These are phyloP conservation scores for Lithophane socia DNA, from an alignment of 2,888 invertebrate species.

Conservation along the genomic window DNA sequence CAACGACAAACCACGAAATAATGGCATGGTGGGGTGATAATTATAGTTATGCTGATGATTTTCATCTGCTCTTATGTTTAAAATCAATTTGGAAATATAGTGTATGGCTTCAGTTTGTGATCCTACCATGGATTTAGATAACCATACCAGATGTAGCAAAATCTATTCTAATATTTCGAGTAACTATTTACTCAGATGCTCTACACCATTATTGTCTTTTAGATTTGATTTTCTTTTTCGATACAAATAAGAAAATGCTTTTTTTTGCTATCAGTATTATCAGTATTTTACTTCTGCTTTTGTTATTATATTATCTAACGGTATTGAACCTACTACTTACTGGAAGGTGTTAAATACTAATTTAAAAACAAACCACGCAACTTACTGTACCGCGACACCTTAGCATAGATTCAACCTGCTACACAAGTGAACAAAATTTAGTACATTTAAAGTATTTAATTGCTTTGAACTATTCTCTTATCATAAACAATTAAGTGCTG, in stretches of 20 bases:
- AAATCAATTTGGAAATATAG: background rate
- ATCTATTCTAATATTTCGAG: background rate
- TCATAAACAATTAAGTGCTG: background rate
- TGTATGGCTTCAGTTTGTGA: background rate
- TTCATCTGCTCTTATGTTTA: background rate
- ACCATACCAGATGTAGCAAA: background rate
- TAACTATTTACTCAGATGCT: background rate
- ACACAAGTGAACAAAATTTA: constrained; percentile 19
- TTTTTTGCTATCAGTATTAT: background rate
- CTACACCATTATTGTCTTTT: background rate
- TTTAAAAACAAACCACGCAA: constrained; percentile 43
- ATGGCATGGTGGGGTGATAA: background rate
- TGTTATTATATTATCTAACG: constrained; percentile 11
- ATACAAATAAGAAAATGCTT: background rate
- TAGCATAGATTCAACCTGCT: constrained; percentile 26
- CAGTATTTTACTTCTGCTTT: background rate
- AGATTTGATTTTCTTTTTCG: background rate
- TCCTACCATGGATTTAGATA: background rate
- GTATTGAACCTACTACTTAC: constrained; percentile 2
- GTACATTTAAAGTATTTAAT: background rate
- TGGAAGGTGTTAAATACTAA: constrained; percentile 12
- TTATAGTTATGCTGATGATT: background rate
- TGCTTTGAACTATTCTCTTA: constrained; percentile 2
- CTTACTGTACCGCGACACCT: constrained; percentile 25
- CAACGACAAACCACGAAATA: background rate